A percentile compares a stretch with the other conserved stretches of the same genome.
Evolutionary conservation across 2,888 invertebrate species (phyloP).

Genomic region (Pachliopta kotzebuea): DNA sequence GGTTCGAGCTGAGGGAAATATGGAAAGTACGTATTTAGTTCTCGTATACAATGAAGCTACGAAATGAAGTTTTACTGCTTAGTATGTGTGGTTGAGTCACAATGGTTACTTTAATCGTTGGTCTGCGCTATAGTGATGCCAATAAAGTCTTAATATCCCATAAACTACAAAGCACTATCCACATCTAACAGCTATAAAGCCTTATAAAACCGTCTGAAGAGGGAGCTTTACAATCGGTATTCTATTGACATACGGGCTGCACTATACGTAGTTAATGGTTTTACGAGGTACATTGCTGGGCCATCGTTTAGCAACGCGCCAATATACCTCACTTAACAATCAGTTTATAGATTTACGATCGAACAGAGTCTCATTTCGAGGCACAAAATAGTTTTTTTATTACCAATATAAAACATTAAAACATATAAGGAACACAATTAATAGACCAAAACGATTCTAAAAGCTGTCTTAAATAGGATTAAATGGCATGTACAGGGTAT

Average conservation of each 20-base stretch:
- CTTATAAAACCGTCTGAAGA: constrained; percentile 25
- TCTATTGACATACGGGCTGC: constrained; percentile 21
- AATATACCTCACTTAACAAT: constrained; percentile 19
- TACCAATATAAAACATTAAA: neutral
- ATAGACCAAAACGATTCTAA: too few species aligned
- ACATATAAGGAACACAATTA: neutral
- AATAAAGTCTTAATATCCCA: constrained; percentile 25
- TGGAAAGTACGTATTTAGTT: constrained; percentile 14
- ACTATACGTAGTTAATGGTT: constrained; percentile 24
- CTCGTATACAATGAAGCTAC: neutral
- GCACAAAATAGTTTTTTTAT: constrained; percentile 8
- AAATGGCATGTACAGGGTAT: too few species aligned
- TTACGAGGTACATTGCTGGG: constrained; percentile 23
- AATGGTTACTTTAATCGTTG: neutral
- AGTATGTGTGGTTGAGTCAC: neutral
- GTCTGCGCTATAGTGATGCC: neutral
- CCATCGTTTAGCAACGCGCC: constrained; percentile 11
- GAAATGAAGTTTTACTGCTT: constrained; percentile 4
- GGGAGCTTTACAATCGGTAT: constrained; percentile 28
- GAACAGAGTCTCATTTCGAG: constrained; percentile 1
- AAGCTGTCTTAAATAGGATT: too few species aligned
- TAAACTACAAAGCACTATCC: constrained; percentile 25
- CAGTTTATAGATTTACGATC: constrained; percentile 12
- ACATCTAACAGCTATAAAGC: constrained; percentile 20
- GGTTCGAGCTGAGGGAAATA: constrained; percentile 23